Conservation (phyloP, 1,140 invertebrate genomes). For the Zeugodacus cucurbitae region DNA sequence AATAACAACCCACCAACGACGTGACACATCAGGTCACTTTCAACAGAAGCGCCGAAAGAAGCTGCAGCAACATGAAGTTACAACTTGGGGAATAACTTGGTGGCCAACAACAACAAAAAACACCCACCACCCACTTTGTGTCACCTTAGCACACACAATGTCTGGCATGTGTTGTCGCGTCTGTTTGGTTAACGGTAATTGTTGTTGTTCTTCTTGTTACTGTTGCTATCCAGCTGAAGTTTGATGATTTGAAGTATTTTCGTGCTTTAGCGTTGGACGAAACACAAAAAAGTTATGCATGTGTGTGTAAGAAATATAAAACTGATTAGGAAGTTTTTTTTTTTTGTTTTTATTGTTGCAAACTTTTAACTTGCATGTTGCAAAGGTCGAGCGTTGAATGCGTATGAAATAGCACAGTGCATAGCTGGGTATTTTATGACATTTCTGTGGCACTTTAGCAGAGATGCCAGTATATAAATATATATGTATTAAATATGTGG, state of each 20-base stretch:
- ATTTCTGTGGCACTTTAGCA: background rate
- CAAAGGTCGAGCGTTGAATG: background rate
- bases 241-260: constrained; percentile 15
- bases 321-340: background rate
- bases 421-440: background rate
- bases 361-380: constrained; percentile 8
- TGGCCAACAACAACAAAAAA: background rate
- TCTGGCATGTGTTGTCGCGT: background rate
- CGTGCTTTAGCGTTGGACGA: background rate
- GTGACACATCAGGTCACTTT: constrained; percentile 35
- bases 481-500: too few relatives aligned
- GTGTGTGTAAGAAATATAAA: background rate
- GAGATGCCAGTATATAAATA: background rate
- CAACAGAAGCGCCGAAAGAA: background rate
- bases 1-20: constrained; percentile 14
- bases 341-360: background rate
- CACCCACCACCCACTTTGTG: background rate
- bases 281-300: background rate
- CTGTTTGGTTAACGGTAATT: background rate
- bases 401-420: background rate
- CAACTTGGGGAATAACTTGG: background rate
- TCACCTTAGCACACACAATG: background rate
- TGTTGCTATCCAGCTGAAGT: background rate
- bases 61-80: background rate
- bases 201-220: background rate